phyloP scores from a whole-genome alignment of 2,888 invertebrate species.

The Saturnia pavonia region DNA sequence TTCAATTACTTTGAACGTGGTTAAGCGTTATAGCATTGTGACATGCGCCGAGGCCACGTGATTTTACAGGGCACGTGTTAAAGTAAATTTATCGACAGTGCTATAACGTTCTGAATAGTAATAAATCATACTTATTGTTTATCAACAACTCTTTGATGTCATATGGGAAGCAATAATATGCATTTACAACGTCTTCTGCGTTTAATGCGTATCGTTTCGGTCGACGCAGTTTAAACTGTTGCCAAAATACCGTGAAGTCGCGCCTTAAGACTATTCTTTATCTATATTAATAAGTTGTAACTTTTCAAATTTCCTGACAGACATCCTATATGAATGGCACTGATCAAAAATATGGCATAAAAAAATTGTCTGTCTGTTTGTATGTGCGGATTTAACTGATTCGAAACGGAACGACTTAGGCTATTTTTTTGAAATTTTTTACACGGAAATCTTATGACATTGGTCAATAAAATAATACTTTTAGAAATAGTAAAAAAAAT shows the following conservation, averaged over 20 bases:
- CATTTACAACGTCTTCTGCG: conserved; percentile 28
- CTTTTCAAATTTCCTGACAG: too few species aligned
- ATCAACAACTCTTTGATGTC: conserved; percentile 43
- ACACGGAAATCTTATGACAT: too few species aligned
- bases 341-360: too few species aligned
- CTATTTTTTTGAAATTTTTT: too few species aligned
- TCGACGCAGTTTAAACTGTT: conserved; percentile 16
- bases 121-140: conserved; percentile 38
- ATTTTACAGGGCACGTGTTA: conserved; percentile 40
- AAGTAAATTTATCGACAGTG: conserved; percentile 42
- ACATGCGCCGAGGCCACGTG: conserved; percentile 50
- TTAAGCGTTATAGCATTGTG: conserved; percentile 29
- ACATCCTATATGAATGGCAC: too few species aligned
- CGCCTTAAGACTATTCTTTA: conserved; percentile 11
- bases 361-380: too few species aligned
- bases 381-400: too few species aligned
- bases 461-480: too few species aligned
- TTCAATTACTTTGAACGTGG: conserved; percentile 45
- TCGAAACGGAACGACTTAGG: too few species aligned
- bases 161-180: conserved; percentile 34
- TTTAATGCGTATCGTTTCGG: conserved; percentile 19
- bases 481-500: too few species aligned
- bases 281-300: not conserved
- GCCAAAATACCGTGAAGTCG: conserved; percentile 19
- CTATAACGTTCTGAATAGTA: conserved; percentile 29